phyloP scores from a whole-genome alignment of 2,888 invertebrate species.

The Flexamia atlantica region DNA sequence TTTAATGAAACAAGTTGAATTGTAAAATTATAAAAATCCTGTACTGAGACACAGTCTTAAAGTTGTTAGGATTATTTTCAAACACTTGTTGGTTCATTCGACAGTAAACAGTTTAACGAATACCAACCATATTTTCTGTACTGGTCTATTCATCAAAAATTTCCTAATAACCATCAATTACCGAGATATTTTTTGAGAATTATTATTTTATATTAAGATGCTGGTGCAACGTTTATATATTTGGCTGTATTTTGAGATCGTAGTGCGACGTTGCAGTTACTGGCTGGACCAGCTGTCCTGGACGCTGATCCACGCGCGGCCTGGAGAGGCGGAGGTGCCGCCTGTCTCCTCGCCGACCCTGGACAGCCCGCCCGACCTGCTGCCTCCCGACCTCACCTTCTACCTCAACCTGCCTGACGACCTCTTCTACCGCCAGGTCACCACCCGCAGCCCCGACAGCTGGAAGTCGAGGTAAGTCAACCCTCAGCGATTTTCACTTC shows the following conservation, averaged over 20 bases:
- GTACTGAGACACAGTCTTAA: too few species aligned
- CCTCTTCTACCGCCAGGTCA: slow-evolving; percentile 16
- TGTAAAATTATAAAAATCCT: too few species aligned
- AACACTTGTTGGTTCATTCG: too few species aligned
- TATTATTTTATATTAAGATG: too few species aligned
- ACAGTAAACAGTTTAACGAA: too few species aligned
- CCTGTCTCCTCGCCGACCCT: background rate
- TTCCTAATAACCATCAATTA: too few species aligned
- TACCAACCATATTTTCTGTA: background rate
- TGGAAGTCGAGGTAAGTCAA: slow-evolving; percentile 43
- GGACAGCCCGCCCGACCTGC: background rate
- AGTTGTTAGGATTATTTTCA: too few species aligned
- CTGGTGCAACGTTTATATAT: too few species aligned
- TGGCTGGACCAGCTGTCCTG: slow-evolving; percentile 46
- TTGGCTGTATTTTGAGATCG: background rate
- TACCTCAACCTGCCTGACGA: slow-evolving; percentile 50
- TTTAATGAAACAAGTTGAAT: too few species aligned
- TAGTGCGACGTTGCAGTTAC: background rate
- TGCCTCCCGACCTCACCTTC: slow-evolving; percentile 4
- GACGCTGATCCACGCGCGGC: background rate
- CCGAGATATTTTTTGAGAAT: too few species aligned
- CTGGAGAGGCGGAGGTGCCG: background rate
- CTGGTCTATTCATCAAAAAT: background rate
- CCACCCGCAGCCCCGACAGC: slow-evolving; percentile 18
- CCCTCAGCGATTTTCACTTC: too few species aligned